Evolutionary conservation across 1,140 invertebrate genomes (phyloP), one percentile per base, ranked within the genome.

Genomic region (Bombus turneri): DNA sequence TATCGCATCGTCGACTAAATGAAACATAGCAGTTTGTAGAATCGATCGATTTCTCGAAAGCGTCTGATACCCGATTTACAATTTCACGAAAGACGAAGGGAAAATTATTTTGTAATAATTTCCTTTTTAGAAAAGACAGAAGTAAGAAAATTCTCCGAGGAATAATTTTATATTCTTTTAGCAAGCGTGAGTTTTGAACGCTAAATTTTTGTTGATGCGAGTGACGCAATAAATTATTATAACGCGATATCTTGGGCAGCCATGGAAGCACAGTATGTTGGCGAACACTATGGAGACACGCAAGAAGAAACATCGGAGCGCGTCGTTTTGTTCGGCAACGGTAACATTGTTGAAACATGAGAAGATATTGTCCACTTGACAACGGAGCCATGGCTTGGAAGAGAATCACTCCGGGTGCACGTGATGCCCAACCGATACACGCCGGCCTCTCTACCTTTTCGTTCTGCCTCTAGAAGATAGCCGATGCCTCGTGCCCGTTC

Each of bases 281-380:
- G 41, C 39, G 73, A 43, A 83, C 37, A 74, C 41, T 82, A 72
- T 59, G 77, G 68, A 41, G 81, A 71, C 77, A 73, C 64, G 76
- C 77, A 79, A 78, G 69, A 86, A 73, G 75, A 77, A 87, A 84
- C 79, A 87, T 81, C 80, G 87, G 59, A 84, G 59, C 53, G 83
- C 53, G 75, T 88, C 88, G 91, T 92, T 92, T 91, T 91, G 83
- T 91, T 88, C 90, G 83, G 79, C 80, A 90, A 91, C 83, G 84
- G 87, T 89, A 91, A 91, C 87, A 87, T 87, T 87, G 82, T 86
- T 87, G 92, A 90, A 93, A 93, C 86, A 88, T 84, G 92, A 92
- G 90, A 93, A 90, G 91, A 90, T 92, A 93, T 93, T 92, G 91
- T 93, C 89, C 88, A 85, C 88, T 89, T 86, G 91, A 90, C 92